Base-by-base conservation (phyloP, 2,888 invertebrate genomes). In the Neoitamus cyanurus region DNA sequence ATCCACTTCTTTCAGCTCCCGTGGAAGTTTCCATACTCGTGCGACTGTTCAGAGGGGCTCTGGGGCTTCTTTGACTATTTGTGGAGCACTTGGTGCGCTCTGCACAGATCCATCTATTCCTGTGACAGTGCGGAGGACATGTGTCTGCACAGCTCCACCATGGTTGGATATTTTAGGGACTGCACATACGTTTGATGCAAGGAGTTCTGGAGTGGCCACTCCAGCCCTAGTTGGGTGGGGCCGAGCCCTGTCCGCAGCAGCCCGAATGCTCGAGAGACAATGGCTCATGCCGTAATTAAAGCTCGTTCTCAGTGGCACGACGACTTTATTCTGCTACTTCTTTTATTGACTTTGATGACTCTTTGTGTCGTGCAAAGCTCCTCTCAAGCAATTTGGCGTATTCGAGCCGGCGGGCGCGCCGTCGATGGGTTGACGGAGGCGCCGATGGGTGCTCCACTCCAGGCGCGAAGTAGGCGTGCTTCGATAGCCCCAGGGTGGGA, bases 341-440 rank as follows among this genome's bases (percentile, higher is more conserved):
- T 30, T 78, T 78, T 75, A 75, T 75, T 37, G 75, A 75, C 75
- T 75, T 75, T 75, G 75, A 75, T 37, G 75, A 46, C 75, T 75
- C 42, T 46, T 75, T 75, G 75, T 42, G 75, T 42, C 28, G 75
- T 42, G 42, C n/a, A 42, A 75, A 42, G 75, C 37, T 75, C n/a
- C 42, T 75, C 42, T 37, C 42, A 75, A 75, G 42, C 42, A 75
- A 75, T 75, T 75, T 46, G 75, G 42, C 75, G 75, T 75, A 75
- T 75, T 75, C 42, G 46, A 75, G 28, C 13, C 28, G 25, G 15
- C 28, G 28, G 37, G 2, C 42, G 25, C 42, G 15, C 28, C 42
- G 37, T 9, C 42, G 25, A 75, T 37, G 28, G 75, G 25, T 13
- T 34, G 72, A 34, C 37, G 13, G 7, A 37, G 37, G 37, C 31